Percentiles rank a stretch among this genome's conserved stretches.
Evolutionary conservation across 2,113 vertebrate species (phyloP).

Genomic region (Cynocephalus volans): DNA sequence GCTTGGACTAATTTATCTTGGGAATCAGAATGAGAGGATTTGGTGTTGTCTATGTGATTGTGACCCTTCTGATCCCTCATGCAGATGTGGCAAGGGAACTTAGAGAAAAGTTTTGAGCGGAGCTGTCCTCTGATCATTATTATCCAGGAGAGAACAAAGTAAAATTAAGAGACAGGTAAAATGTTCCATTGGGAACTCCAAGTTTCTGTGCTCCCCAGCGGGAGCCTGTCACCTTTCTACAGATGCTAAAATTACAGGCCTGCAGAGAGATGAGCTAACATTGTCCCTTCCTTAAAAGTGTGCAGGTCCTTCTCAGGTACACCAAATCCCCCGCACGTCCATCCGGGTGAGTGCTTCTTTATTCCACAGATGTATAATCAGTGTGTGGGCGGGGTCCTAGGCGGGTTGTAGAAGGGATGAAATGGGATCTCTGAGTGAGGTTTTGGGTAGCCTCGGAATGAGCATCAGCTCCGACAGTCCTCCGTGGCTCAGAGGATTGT

Average conservation of each 20-base stretch:
- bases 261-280: background rate
- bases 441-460: background rate
- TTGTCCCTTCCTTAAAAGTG: background rate
- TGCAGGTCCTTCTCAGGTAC: background rate
- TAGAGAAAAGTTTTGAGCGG: background rate
- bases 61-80: background rate
- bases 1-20: background rate
- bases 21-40: background rate
- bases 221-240: background rate
- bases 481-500: background rate
- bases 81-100: background rate
- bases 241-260: background rate
- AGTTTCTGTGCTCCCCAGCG: background rate
- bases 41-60: background rate
- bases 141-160: background rate
- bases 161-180: background rate
- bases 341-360: background rate
- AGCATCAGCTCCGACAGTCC: background rate
- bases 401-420: background rate
- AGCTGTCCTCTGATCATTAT: background rate
- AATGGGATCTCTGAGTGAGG: background rate
- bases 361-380: background rate
- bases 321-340: background rate
- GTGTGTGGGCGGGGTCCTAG: fast-evolving
- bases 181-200: background rate